Base-by-base conservation (phyloP, 1,140 invertebrate species). In the Chymomyza costata region DNA sequence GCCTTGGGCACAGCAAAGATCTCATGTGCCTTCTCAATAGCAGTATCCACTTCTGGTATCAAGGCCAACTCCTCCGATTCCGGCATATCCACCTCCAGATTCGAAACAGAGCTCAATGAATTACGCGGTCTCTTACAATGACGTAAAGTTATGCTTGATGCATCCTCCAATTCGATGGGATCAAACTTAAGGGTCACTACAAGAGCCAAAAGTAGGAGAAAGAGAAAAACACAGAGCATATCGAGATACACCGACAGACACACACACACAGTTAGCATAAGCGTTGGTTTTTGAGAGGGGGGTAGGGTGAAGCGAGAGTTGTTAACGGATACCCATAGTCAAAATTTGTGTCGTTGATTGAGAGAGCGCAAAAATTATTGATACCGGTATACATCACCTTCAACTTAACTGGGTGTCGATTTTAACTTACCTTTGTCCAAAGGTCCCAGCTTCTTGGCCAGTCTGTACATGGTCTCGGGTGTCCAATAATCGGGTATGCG, bases 401-500 rank as follows among this genome's bases (percentile, higher is more conserved):
- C 43, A 40, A n/a, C n/a, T n/a, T n/a, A n/a, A n/a, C n/a, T n/a
- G n/a, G 31, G 47, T 58, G 2, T 65, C 44, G 38, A 6, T 11
- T 37, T 37, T 38, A 37, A 40, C 61, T 55, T 28, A 90, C 90
- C 70, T 70, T 82, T 83, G 60, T 89, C 87, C 34, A 92, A 86
- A 5, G 88, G 86, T 6, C 89, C 90, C 34, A 93, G 87, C 74
- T 89, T 89, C 21, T 87, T 76, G n/a, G 92, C 91, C 8, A 90
- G 87, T 30, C 86, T 86, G 49, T 89, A 90, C 1, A 93, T 78
- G 31, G 89, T 82, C 53, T 91, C 90, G 1, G 89, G 83, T 14
- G 88, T 90, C 91, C 91, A 92, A 59, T 89, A 90, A 54, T 90
- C 86, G 5, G 92, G 92, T 74, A 94, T 92, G 48, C 91, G 85